Percentiles rank a stretch among this genome's conserved stretches.
phyloP scores from a whole-genome alignment of 2,797 vertebrate species.

The Sebastes goodei region DNA sequence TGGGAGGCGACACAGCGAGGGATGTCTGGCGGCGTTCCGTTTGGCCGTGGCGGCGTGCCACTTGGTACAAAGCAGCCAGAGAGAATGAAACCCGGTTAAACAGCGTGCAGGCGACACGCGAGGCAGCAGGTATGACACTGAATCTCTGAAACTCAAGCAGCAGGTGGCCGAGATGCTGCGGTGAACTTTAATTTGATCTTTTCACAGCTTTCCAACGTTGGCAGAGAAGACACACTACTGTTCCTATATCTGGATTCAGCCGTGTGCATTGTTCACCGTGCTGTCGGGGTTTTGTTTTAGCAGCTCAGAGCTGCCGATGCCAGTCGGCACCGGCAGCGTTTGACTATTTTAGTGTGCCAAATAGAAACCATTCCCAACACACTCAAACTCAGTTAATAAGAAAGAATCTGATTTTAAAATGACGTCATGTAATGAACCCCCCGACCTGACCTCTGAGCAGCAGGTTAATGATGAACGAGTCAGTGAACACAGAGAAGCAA shows the following conservation, averaged over 20 bases:
- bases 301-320: neutral
- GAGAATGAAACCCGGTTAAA: too few species aligned
- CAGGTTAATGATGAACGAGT: neutral
- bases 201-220: neutral
- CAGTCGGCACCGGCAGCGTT: neutral
- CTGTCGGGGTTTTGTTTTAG: neutral
- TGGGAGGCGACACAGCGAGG: neutral
- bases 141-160: neutral
- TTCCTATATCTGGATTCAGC: neutral
- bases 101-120: too few species aligned
- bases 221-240: too few species aligned
- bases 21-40: neutral
- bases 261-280: neutral
- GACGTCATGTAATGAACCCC: fast-evolving
- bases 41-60: neutral
- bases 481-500: neutral
- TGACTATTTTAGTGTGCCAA: neutral
- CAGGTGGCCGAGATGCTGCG: neutral
- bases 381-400: too few species aligned
- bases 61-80: too few species aligned
- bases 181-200: neutral
- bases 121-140: too few species aligned
- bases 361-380: neutral
- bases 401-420: neutral
- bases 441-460: neutral